Evolutionary conservation across 2,113 vertebrate genomes (phyloP).

Genomic region (Marmota flaviventris): DNA sequence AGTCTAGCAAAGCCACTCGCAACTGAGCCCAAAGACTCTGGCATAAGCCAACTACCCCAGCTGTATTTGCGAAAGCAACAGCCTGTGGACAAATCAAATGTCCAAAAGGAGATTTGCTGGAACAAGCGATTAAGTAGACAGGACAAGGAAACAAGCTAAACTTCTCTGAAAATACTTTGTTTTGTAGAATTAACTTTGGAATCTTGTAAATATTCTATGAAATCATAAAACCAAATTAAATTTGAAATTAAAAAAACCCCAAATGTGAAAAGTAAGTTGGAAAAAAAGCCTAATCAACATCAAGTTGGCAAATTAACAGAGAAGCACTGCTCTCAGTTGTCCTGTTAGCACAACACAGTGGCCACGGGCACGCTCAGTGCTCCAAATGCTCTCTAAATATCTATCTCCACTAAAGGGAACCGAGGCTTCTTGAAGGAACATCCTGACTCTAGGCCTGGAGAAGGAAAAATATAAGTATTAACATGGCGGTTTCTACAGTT

Average conservation of each 20-base stretch:
- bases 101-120: background rate
- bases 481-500: background rate
- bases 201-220: background rate
- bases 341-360: background rate
- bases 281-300: background rate
- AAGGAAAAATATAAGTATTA: background rate
- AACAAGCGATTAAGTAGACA: background rate
- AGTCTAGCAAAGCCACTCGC: background rate
- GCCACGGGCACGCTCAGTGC: background rate
- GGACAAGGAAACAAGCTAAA: background rate
- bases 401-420: background rate
- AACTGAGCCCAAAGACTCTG: background rate
- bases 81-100: background rate
- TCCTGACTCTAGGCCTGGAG: background rate
- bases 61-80: background rate
- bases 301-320: background rate
- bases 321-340: background rate
- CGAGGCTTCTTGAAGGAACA: background rate
- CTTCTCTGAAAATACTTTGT: background rate
- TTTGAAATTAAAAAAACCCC: background rate
- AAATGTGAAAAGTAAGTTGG: conserved; percentile 28
- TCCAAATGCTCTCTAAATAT: background rate
- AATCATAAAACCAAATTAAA: conserved; percentile 21
- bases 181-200: background rate
- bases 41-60: background rate